phyloP scores from a whole-genome alignment of 2,113 vertebrate species.

The Brachirus orientalis region DNA sequence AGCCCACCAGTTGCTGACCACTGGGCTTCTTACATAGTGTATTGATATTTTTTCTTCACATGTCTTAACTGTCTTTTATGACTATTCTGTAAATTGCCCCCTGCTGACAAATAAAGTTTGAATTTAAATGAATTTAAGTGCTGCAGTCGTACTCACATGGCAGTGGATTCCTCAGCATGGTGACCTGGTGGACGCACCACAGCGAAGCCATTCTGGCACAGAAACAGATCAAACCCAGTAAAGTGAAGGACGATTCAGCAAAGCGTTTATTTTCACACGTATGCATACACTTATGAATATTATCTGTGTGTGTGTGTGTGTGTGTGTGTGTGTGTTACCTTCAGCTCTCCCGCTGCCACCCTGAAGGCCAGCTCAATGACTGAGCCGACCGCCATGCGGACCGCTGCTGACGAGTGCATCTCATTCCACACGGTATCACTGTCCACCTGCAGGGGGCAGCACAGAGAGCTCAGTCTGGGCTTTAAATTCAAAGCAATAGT shows the following conservation, averaged over 20 bases:
- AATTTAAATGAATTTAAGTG: background rate
- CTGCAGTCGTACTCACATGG: constrained; percentile 64
- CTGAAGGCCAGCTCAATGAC: constrained; percentile 76
- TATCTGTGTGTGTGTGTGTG: background rate
- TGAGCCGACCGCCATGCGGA: constrained; percentile 75
- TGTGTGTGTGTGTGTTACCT: constrained; percentile 32
- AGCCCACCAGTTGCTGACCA: too few relatives aligned
- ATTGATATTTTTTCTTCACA: too few relatives aligned
- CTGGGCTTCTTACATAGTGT: too few relatives aligned
- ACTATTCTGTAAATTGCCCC: too few relatives aligned
- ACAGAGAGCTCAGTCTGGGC: background rate
- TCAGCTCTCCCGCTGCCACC: constrained; percentile 73
- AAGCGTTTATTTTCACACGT: too few relatives aligned
- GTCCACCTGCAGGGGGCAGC: constrained; percentile 68
- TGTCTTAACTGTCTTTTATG: too few relatives aligned
- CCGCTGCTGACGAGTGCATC: constrained; percentile 76
- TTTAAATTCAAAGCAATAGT: background rate
- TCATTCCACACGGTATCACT: constrained; percentile 78
- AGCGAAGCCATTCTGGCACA: constrained; percentile 69
- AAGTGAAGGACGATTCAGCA: background rate
- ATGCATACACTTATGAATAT: too few relatives aligned
- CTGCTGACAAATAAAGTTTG: too few relatives aligned
- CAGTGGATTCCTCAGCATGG: constrained; percentile 76
- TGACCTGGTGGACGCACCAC: constrained; percentile 75
- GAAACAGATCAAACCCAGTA: background rate